These are phyloP conservation scores for Sarcophaga subvicina DNA, from an alignment of 2,888 invertebrate genomes.

Conservation along the genomic window DNA sequence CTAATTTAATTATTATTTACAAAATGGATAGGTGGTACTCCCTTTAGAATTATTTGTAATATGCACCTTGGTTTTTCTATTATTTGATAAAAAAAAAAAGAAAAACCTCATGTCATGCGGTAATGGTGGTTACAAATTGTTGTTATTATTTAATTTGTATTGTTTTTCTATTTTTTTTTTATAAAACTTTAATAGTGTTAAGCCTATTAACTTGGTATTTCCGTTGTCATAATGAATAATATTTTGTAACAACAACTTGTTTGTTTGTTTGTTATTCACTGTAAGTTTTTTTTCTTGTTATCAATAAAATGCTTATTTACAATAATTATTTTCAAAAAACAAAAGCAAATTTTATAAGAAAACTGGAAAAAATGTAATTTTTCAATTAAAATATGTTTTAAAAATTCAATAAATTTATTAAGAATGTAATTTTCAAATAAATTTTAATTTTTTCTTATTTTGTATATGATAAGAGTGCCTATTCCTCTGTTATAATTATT, in stretches of 20 bases:
- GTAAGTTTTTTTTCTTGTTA: slow-evolving; percentile 10
- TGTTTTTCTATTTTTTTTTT: not conserved
- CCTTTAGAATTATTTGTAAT: not conserved
- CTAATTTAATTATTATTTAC: not conserved
- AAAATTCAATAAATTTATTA: too few relatives aligned
- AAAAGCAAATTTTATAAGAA: not conserved
- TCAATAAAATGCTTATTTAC: slow-evolving; percentile 23
- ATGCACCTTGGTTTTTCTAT: slow-evolving; percentile 13
- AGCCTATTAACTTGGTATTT: slow-evolving; percentile 42
- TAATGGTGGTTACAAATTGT: slow-evolving; percentile 5
- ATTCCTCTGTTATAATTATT: too few relatives aligned
- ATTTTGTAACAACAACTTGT: slow-evolving; percentile 9
- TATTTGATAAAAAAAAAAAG: not conserved
- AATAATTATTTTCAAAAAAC: not conserved
- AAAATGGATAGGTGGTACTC: not conserved
- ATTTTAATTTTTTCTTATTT: too few relatives aligned
- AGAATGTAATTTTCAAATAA: too few relatives aligned
- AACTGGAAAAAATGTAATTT: slow-evolving; percentile 1
- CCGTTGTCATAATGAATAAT: slow-evolving; percentile 20
- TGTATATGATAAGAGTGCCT: too few relatives aligned
- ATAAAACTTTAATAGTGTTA: slow-evolving; percentile 3
- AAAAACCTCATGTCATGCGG: slow-evolving; percentile 1
- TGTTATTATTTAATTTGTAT: slow-evolving; percentile 11
- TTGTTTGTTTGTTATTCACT: not conserved
- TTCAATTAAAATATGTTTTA: not conserved